phyloP scores from a whole-genome alignment of 2,888 invertebrate genomes.

The Fabriciana adippe region DNA sequence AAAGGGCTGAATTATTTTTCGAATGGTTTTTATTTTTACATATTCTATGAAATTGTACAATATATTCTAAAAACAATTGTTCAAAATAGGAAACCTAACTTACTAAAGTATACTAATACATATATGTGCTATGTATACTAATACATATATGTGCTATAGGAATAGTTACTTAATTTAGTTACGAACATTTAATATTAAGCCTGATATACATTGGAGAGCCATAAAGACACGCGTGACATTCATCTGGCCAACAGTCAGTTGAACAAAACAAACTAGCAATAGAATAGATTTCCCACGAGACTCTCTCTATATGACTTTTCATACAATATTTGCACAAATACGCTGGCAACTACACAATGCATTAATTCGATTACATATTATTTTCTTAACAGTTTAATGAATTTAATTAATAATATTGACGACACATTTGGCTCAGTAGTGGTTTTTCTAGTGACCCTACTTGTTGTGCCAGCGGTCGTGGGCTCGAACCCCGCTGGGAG shows the following conservation, averaged over 20 bases:
- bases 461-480: no score
- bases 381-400: neutral
- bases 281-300: constrained; percentile 72
- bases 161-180: neutral
- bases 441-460: no score
- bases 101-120: no score
- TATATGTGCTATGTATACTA: neutral
- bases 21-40: no score
- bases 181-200: neutral
- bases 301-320: constrained; percentile 68
- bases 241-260: constrained; percentile 61
- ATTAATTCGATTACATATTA: neutral
- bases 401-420: no score
- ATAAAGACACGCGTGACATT: constrained; percentile 57
- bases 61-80: no score
- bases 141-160: neutral
- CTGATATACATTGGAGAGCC: constrained; percentile 49
- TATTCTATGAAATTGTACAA: no score
- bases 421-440: no score
- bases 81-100: no score
- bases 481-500: no score
- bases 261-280: constrained; percentile 72
- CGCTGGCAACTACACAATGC: neutral
- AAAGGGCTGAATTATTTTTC: no score
- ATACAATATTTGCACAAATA: constrained; percentile 50